A percentile compares a stretch with the other conserved stretches of the same genome.
phyloP scores from a whole-genome alignment of 2,888 invertebrate genomes.

The Aspidiotus rigidus region DNA sequence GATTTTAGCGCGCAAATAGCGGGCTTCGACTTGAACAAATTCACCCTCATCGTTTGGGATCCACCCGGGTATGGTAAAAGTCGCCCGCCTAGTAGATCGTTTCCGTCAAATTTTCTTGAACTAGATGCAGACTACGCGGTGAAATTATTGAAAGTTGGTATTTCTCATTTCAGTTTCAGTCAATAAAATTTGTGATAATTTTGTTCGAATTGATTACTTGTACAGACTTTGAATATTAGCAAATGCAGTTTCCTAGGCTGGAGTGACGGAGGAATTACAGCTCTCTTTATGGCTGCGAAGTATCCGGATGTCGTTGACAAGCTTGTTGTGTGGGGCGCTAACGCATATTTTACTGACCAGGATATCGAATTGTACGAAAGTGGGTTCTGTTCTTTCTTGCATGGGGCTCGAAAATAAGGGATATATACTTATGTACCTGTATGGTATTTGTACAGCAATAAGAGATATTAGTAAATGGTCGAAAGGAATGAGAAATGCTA shows the following conservation, averaged over 20 bases:
- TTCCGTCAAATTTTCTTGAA: conserved; percentile 59
- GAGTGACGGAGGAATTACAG: conserved; percentile 80
- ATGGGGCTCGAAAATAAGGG: too few species aligned
- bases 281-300: conserved; percentile 64
- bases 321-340: conserved; percentile 67
- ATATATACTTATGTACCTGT: conserved; percentile 9
- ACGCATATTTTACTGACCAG: conserved; percentile 60
- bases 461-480: conserved; percentile 71
- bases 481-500: conserved; percentile 60
- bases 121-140: conserved; percentile 64
- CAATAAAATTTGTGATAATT: background rate
- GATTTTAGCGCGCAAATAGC: conserved; percentile 73
- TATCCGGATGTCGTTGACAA: conserved; percentile 59
- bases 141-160: conserved; percentile 58
- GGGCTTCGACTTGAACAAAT: conserved; percentile 52
- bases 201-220: conserved; percentile 34
- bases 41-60: conserved; percentile 67
- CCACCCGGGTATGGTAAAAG: conserved; percentile 82
- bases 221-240: conserved; percentile 52
- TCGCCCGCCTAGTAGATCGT: conserved; percentile 65
- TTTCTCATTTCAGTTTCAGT: too few species aligned
- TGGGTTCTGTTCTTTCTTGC: conserved; percentile 41
- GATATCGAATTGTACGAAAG: conserved; percentile 58
- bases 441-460: conserved; percentile 48
- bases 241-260: conserved; percentile 74